Percentiles rank a stretch among this genome's conserved stretches.
phyloP scores from a whole-genome alignment of 2,113 vertebrate species.

The Picathartes gymnocephalus region DNA sequence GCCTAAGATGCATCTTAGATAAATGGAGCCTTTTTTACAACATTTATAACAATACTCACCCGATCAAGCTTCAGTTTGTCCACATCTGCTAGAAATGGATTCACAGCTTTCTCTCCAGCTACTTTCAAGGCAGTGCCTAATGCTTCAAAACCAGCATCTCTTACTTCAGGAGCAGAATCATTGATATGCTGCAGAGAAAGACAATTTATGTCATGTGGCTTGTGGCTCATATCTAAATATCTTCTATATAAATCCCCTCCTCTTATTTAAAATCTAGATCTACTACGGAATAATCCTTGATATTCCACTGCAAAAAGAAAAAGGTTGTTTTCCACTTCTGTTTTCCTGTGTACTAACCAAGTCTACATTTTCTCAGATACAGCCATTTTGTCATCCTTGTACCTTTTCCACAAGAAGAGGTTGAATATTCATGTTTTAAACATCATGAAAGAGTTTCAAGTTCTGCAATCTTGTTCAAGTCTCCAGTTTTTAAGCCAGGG shows the following conservation, averaged over 20 bases:
- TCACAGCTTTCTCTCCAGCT: slow-evolving; percentile 94
- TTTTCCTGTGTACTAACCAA: neutral
- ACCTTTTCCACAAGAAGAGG: neutral
- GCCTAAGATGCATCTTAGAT: neutral
- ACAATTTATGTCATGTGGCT: neutral
- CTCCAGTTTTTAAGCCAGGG: neutral
- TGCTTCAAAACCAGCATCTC: slow-evolving; percentile 96
- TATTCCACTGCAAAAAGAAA: neutral
- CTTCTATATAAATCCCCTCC: neutral
- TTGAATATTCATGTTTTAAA: neutral
- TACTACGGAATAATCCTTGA: neutral
- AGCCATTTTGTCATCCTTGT: neutral
- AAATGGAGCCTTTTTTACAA: neutral
- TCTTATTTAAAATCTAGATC: neutral
- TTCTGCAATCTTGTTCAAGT: neutral
- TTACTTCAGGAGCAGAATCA: slow-evolving; percentile 93
- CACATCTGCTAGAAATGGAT: slow-evolving; percentile 89
- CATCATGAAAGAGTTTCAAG: neutral
- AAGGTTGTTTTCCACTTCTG: neutral
- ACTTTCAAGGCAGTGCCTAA: slow-evolving; percentile 94
- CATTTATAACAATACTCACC: slow-evolving; percentile 65
- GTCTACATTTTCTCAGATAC: neutral
- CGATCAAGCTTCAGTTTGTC: slow-evolving; percentile 97
- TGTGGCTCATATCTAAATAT: neutral
- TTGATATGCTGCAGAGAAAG: slow-evolving; percentile 86